Percentiles rank a stretch among this genome's conserved stretches.
These are phyloP conservation scores for Hybos culiciformis DNA, from an alignment of 2,888 invertebrate species.

Conservation along the genomic window DNA sequence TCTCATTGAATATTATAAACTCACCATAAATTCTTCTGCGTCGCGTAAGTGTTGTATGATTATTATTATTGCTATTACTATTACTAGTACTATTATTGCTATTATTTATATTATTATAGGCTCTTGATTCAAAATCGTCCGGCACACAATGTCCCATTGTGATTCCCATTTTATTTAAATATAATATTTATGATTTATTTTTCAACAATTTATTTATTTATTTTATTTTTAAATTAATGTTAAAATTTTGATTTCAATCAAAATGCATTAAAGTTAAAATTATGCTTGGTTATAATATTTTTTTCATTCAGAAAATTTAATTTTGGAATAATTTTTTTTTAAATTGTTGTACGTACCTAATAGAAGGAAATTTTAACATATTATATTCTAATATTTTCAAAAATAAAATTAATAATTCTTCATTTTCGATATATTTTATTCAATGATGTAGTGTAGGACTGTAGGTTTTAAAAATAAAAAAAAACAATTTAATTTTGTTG, in stretches of 20 bases:
- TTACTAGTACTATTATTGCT: too few relatives aligned
- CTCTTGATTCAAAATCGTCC: slow-evolving; percentile 46
- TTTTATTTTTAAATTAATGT: background rate
- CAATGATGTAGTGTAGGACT: too few relatives aligned
- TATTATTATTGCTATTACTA: background rate
- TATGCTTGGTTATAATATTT: background rate
- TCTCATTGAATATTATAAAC: slow-evolving; percentile 12
- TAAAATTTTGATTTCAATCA: background rate
- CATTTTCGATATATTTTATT: too few relatives aligned
- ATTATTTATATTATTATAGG: slow-evolving; percentile 34
- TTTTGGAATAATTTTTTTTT: too few relatives aligned
- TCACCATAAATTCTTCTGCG: slow-evolving; percentile 37
- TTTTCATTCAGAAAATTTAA: background rate
- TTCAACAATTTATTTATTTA: background rate
- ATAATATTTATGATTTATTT: background rate
- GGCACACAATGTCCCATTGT: slow-evolving; percentile 60
- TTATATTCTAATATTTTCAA: too few relatives aligned
- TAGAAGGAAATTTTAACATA: too few relatives aligned
- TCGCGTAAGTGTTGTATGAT: background rate
- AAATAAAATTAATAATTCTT: too few relatives aligned
- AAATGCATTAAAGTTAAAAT: background rate
- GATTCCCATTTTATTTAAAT: slow-evolving; percentile 45
- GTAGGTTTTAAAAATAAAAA: too few relatives aligned
- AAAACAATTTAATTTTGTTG: too few relatives aligned
- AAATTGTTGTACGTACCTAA: too few relatives aligned